Conservation (phyloP, 1,140 invertebrate species). For the Halictus rubicundus region DNA sequence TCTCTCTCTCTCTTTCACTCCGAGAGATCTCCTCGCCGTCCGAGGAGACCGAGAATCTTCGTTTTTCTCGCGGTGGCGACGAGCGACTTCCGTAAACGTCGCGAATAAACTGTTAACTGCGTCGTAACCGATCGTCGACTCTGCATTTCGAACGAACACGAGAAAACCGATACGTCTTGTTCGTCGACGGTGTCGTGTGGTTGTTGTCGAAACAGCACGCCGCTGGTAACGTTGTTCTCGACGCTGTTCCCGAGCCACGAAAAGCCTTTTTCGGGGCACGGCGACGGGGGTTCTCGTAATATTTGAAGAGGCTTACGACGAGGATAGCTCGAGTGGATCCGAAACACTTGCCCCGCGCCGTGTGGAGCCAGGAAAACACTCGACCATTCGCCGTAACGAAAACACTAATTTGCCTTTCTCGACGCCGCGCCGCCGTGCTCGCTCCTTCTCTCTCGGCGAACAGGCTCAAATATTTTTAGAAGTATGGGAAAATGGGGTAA, state of each 20-base stretch:
- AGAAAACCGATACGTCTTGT: no score
- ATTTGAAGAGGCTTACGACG: conserved; percentile 56
- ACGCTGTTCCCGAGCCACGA: conserved; percentile 32
- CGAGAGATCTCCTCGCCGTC: no score
- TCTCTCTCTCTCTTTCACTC: neutral
- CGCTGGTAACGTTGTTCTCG: neutral
- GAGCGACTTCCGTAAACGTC: no score
- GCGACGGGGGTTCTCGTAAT: conserved; percentile 56
- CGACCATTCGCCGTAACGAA: conserved; percentile 73
- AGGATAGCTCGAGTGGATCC: conserved; percentile 54
- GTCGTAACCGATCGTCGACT: no score
- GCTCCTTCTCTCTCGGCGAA: no score
- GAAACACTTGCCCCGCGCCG: conserved; percentile 49
- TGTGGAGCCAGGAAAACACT: conserved; percentile 50
- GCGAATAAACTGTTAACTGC: no score
- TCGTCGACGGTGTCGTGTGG: no score
- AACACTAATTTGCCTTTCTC: conserved; percentile 71
- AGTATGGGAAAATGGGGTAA: neutral
- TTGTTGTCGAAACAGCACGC: no score
- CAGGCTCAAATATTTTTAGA: neutral
- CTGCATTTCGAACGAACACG: no score
- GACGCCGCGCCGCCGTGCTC: neutral
- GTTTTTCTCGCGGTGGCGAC: no score
- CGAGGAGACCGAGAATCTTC: no score
- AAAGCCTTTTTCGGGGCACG: conserved; percentile 39